Evolutionary conservation across 2,888 invertebrate species (phyloP).

Genomic region (Mylabris sibirica): DNA sequence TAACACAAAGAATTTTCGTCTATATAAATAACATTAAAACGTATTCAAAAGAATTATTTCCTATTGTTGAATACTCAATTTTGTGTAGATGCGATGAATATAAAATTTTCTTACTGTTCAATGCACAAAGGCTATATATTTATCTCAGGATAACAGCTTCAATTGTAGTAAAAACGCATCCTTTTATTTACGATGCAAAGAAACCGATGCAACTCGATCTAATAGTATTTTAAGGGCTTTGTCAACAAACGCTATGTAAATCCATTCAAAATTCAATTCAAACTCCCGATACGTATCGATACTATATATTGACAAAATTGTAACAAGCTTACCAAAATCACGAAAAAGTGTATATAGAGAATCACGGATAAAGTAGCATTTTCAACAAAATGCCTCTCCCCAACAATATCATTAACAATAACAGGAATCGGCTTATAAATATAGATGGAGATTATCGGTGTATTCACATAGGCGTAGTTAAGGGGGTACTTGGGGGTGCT

Average conservation of each 20-base stretch:
- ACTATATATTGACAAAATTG: slow-evolving; percentile 20
- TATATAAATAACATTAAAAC: neutral
- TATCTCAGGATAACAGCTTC: neutral
- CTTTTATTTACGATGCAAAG: neutral
- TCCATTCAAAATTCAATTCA: neutral
- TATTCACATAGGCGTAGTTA: too few species aligned
- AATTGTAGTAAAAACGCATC: neutral
- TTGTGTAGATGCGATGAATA: neutral
- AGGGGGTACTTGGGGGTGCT: too few species aligned
- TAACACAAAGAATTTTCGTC: neutral
- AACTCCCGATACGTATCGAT: neutral
- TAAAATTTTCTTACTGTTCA: too few species aligned
- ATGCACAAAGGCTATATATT: too few species aligned
- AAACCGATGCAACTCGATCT: neutral
- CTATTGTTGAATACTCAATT: neutral
- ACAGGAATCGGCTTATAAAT: neutral
- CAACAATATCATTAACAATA: neutral
- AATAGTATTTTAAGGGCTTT: neutral
- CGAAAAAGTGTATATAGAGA: slow-evolving; percentile 21
- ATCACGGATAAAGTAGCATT: neutral
- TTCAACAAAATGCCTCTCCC: neutral
- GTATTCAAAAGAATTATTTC: neutral
- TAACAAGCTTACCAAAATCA: slow-evolving; percentile 30
- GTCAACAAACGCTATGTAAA: neutral
- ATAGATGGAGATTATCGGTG: neutral